A percentile compares a stretch with the other conserved stretches of the same genome.
These are phyloP conservation scores for Craterocephalus amniculus DNA, from an alignment of 2,797 vertebrate genomes.

Conservation along the genomic window DNA sequence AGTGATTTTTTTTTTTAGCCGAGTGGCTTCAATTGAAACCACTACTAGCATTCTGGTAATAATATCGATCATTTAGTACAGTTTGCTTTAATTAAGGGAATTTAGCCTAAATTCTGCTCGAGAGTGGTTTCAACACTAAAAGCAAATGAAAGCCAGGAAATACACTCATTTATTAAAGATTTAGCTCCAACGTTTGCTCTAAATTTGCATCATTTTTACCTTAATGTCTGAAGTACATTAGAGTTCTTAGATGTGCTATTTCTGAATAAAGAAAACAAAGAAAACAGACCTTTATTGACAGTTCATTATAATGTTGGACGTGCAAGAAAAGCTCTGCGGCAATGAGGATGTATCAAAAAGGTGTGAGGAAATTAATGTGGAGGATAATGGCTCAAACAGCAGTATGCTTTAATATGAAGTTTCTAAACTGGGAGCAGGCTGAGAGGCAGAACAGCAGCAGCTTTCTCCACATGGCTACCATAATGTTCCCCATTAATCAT, in stretches of 20 bases:
- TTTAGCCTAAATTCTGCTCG: not conserved
- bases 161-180: slow-evolving; percentile 1
- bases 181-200: not conserved
- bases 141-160: not conserved
- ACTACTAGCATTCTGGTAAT: not conserved
- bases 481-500: not conserved
- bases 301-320: slow-evolving; percentile 28
- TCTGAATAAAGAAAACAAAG: too few relatives aligned
- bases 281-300: not conserved
- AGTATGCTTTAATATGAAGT: not conserved
- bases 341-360: slow-evolving; percentile 12
- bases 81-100: not conserved
- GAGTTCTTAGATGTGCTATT: not conserved
- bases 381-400: slow-evolving; percentile 3
- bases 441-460: not conserved
- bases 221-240: slow-evolving; percentile 4
- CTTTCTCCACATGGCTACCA: not conserved
- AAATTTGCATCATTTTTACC: not conserved
- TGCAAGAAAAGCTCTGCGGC: not conserved
- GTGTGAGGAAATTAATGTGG: not conserved
- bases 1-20: not conserved
- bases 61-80: not conserved
- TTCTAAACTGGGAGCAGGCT: not conserved
- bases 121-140: not conserved
- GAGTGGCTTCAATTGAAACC: not conserved